Conservation (phyloP, 2,113 vertebrate species). For the Passerina amoena region DNA sequence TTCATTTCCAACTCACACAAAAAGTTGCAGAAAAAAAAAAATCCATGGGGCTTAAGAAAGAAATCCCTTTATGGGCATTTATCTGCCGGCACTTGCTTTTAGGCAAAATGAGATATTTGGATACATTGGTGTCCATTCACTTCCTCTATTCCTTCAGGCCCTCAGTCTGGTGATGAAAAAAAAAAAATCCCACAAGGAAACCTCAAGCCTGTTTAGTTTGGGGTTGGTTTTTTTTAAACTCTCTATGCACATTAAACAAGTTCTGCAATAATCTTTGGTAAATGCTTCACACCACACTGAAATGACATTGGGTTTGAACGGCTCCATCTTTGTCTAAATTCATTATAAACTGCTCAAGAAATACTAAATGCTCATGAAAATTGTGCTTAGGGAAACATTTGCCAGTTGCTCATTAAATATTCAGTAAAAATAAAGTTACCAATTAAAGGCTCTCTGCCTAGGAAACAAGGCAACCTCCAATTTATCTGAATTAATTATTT, state of each 20-base stretch:
- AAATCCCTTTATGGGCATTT: conserved; percentile 87
- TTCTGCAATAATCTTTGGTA: background rate
- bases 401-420: background rate
- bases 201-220: background rate
- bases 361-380: background rate
- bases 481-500: background rate
- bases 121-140: conserved; percentile 84
- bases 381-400: background rate
- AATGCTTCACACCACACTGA: background rate
- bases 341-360: background rate
- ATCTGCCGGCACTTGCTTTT: conserved; percentile 88
- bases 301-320: background rate
- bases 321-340: background rate
- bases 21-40: conserved; percentile 79
- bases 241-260: conserved; percentile 40
- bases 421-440: background rate
- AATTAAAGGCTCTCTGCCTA: background rate
- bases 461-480: background rate
- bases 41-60: conserved; percentile 82
- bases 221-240: background rate
- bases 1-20: conserved; percentile 86
- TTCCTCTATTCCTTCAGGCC: conserved; percentile 79
- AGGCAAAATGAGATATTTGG: conserved; percentile 89
- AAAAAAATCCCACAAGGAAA: conserved; percentile 54
- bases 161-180: conserved; percentile 56